Conservation (phyloP, 2,113 vertebrate genomes). For the Plecotus auritus region DNA sequence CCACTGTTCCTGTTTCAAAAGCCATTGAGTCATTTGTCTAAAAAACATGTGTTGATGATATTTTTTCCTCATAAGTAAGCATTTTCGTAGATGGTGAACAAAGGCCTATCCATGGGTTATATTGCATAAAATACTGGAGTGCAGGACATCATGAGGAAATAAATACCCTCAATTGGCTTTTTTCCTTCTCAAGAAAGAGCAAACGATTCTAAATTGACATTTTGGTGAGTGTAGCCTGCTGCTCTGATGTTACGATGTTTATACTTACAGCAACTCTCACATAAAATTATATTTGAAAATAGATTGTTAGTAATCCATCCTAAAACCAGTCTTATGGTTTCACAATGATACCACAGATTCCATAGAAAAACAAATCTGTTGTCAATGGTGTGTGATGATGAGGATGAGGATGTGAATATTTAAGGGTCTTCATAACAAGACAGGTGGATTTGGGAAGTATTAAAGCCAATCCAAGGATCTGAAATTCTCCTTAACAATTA, state of each 20-base stretch:
- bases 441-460: background rate
- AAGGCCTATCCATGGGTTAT: background rate
- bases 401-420: background rate
- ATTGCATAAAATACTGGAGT: background rate
- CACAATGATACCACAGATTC: background rate
- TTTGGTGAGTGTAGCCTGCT: background rate
- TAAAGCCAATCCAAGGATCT: background rate
- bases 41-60: background rate
- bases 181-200: background rate
- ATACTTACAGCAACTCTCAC: background rate
- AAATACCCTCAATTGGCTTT: background rate
- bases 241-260: background rate
- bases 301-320: background rate
- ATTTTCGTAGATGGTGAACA: background rate
- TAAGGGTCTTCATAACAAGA: background rate
- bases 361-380: background rate
- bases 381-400: background rate
- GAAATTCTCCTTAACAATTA: background rate
- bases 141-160: background rate
- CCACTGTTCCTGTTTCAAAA: background rate
- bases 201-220: background rate
- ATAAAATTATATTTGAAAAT: background rate
- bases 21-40: background rate
- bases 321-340: background rate
- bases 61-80: background rate